These are phyloP conservation scores for Nautilus pompilius DNA, from an alignment of 1,140 invertebrate species.

Conservation along the genomic window DNA sequence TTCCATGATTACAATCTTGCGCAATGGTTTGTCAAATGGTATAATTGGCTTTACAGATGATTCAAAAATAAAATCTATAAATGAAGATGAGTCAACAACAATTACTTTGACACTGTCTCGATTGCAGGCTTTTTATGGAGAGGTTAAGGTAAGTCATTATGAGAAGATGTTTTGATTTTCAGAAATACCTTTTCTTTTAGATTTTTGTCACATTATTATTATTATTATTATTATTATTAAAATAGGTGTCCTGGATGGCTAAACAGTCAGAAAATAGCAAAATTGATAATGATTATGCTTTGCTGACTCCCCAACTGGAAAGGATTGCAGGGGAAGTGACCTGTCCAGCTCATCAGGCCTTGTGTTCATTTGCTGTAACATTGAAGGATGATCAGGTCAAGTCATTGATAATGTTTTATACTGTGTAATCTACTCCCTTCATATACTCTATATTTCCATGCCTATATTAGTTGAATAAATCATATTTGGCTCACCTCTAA, in stretches of 20 bases:
- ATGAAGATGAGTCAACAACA: slow-evolving; percentile 36
- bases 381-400: slow-evolving; percentile 39
- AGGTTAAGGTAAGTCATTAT: slow-evolving; percentile 28
- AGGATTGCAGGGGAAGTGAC: slow-evolving; percentile 23
- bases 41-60: slow-evolving; percentile 41
- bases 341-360: slow-evolving; percentile 28
- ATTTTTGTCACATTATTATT: background rate
- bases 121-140: slow-evolving; percentile 29
- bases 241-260: slow-evolving; percentile 41
- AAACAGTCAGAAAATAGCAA: slow-evolving; percentile 26
- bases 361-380: slow-evolving; percentile 32
- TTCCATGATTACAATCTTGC: slow-evolving; percentile 36
- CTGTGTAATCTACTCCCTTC: background rate
- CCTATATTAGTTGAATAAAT: background rate
- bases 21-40: slow-evolving; percentile 48
- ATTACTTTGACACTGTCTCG: slow-evolving; percentile 28
- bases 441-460: background rate
- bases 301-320: slow-evolving; percentile 30
- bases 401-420: background rate
- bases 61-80: slow-evolving; percentile 30
- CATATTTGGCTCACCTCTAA: no score
- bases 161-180: background rate
- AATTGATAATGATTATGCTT: slow-evolving; percentile 26
- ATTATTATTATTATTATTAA: no score
- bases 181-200: background rate